Base-by-base conservation (phyloP, 2,888 invertebrate species). In the Hyppa rectilinea region DNA sequence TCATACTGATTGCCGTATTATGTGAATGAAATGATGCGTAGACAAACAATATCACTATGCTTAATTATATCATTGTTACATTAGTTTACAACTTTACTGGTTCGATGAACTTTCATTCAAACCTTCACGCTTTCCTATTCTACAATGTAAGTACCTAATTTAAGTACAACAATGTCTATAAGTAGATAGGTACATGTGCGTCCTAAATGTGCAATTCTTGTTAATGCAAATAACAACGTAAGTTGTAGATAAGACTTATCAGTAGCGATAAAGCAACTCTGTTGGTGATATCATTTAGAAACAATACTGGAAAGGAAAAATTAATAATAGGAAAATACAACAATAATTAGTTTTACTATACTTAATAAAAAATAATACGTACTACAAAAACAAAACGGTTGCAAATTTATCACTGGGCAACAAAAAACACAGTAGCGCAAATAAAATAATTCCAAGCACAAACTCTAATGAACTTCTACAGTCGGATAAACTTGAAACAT, bases 191-290 rank as follows among this genome's bases (percentile, higher is more conserved):
- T 63, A 75, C 53, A 49, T 61, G 49, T 61, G 74, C 81, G 87
- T 83, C 85, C 88, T 87, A 87, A 88, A 89, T 88, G 88, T 91
- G 90, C 89, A 91, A 88, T 88, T 87, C 85, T 87, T 87, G 83
- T 82, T 87, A 88, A 88, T 90, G 86, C 89, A 91, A 85, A 87
- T 80, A 89, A 84, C 83, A 85, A 87, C 84, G 80, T 87, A 88
- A 88, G 87, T 85, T 82, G 71, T 77, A 85, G 94, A 95, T 94
- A 94, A 93, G 85, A 85, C 87, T 92, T 94, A 95, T 95, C 95
- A 91, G 87, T 76, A 86, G 75, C 84, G 94, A 95, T 95, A 95
- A 93, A 92, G 92, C 91, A 93, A 95, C 94, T 93, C 91, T 92
- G 91, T 92, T 93, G 92, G 90, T 90, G 91, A 93, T 92, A 92